phyloP scores from a whole-genome alignment of 2,113 vertebrate species.

The Microcebus griseorufus region DNA sequence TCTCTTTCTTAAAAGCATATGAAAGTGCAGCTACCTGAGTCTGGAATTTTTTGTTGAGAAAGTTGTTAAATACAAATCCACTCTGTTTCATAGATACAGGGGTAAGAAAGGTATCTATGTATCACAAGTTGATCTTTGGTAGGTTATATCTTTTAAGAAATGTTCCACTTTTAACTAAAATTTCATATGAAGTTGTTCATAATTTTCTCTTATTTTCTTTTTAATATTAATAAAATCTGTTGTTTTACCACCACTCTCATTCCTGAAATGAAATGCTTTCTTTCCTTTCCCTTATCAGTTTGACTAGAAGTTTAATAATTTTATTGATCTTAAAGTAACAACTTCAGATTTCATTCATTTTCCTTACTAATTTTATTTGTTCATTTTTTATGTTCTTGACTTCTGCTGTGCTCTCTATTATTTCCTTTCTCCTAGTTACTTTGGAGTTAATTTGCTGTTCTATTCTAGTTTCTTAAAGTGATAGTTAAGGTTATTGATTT shows the following conservation, averaged over 20 bases:
- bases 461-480: neutral
- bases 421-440: neutral
- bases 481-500: neutral
- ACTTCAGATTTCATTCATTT: neutral
- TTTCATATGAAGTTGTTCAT: neutral
- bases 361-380: neutral
- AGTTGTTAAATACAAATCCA: neutral
- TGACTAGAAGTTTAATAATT: neutral
- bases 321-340: neutral
- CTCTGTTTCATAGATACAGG: neutral
- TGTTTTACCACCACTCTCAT: neutral
- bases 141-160: neutral
- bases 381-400: neutral
- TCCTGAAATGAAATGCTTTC: neutral
- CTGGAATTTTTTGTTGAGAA: neutral
- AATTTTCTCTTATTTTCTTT: neutral
- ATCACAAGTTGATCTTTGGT: neutral
- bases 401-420: neutral
- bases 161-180: neutral
- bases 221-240: neutral
- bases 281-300: neutral
- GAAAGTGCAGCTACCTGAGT: neutral
- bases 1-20: neutral
- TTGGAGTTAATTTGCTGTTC: neutral
- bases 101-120: neutral